Base-by-base conservation (phyloP, 2,888 invertebrate species). In the Gortyna flavago region DNA sequence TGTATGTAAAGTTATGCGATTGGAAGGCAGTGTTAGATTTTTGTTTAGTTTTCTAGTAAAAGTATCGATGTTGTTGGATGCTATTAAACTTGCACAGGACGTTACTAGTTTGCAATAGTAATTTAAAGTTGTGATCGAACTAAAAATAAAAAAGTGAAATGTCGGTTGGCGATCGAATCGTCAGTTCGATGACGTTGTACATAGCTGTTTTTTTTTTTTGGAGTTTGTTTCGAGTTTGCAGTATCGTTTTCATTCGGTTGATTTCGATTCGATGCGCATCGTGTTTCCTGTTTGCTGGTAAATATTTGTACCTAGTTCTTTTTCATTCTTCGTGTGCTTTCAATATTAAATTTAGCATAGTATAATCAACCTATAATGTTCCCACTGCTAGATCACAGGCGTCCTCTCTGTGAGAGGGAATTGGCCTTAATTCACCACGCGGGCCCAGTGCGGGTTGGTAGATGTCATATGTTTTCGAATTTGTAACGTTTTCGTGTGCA, bases 91-190 rank as follows among this genome's bases (percentile, higher is more conserved):
- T 92, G 91, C 93, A 93, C 92, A 90, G 91, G 87, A 79, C 77
- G 89, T 84, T 84, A 81, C 87, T 87, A 91, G 93, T 93, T 92
- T 91, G 91, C 91, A 90, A 89, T 91, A 93, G 94, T 94, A 94
- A 95, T 95, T 94, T 95, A 94, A 94, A 95, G 93, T 95, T 95
- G 92, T 83, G 91, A 89, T 90, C 85, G 90, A 91, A 91, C 84
- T 89, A 90, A 92, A 92, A 91, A 93, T 93, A 92, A 91, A 91
- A 89, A 90, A 86, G 77, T 84, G 87, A 75, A 75, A 83, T 84
- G 78, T 91, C 86, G 84, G 78, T 64, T 57, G 79, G 57, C 77
- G 80, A 86, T 87, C 81, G 83, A 79, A 86, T 82, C 79, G 79
- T 80, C 80, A 85, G 72, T 80, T 81, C 69, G 48, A 78, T 84